phyloP scores from a whole-genome alignment of 30 jellyfish, hydroid and myxozoan species.

The Haliclystus octoradiatus region DNA sequence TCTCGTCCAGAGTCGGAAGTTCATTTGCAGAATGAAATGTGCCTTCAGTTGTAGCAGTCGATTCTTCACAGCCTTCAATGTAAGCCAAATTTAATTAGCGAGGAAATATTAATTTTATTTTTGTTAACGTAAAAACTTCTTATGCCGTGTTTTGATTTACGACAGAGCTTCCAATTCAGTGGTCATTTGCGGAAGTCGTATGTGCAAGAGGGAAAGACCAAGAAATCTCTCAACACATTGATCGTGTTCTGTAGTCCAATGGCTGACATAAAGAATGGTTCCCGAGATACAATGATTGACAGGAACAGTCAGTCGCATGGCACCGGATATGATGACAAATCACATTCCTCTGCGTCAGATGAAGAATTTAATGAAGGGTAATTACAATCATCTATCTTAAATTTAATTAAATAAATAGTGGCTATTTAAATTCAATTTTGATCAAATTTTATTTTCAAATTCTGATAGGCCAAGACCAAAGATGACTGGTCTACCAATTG shows the following conservation, averaged over 20 bases:
- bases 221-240: conserved; percentile 55
- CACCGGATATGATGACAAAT: not conserved
- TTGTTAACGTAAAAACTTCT: too few species aligned
- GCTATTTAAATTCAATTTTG: too few species aligned
- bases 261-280: conserved; percentile 25
- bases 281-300: too few species aligned
- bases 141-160: too few species aligned
- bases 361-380: conserved; percentile 10
- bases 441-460: too few species aligned
- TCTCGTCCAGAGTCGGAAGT: conserved; percentile 41
- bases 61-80: conserved; percentile 76
- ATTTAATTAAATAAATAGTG: too few species aligned
- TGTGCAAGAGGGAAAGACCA: conserved; percentile 66
- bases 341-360: not conserved
- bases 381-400: not conserved
- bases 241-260: conserved; percentile 67
- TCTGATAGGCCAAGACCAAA: conserved; percentile 22
- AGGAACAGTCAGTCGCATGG: too few species aligned
- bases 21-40: conserved; percentile 82
- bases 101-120: too few species aligned
- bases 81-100: not conserved
- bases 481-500: conserved; percentile 74
- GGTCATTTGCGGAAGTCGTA: conserved; percentile 67
- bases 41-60: conserved; percentile 94
- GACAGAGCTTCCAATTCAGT: conserved; percentile 71